These are phyloP conservation scores for Leptinotarsa rubiginosa DNA, from an alignment of 2,888 invertebrate species.

Conservation along the genomic window DNA sequence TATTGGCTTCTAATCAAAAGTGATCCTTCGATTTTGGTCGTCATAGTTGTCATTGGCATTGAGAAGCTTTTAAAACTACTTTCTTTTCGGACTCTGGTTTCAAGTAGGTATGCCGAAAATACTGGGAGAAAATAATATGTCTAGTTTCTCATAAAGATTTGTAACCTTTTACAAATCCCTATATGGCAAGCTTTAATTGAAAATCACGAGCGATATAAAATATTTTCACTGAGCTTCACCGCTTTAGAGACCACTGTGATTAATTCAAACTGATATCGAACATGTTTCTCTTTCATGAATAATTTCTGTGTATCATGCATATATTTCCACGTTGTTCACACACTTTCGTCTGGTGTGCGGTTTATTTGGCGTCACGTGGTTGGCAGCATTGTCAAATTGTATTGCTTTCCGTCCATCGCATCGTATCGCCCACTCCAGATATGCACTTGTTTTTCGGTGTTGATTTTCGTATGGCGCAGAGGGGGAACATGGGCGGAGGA, in stretches of 20 bases:
- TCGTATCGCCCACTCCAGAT: background rate
- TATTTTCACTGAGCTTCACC: conserved; percentile 8
- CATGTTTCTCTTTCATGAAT: conserved; percentile 12
- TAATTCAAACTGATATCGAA: conserved; percentile 8
- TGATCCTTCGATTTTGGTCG: no score
- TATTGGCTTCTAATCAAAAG: no score
- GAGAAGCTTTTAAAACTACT: no score
- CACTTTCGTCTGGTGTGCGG: conserved; percentile 20
- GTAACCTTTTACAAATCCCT: no score
- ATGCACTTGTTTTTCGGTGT: conserved; percentile 15
- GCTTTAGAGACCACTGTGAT: background rate
- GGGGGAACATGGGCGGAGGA: background rate
- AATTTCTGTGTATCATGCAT: background rate
- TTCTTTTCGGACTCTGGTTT: no score
- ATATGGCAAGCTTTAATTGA: background rate
- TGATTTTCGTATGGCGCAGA: conserved; percentile 5
- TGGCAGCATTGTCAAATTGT: conserved; percentile 8
- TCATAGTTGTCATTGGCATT: no score
- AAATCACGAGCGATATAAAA: background rate
- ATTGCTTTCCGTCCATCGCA: background rate
- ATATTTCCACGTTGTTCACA: conserved; percentile 15
- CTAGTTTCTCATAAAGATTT: no score
- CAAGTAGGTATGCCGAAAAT: no score
- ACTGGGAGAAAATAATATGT: no score
- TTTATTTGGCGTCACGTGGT: conserved; percentile 3